Conservation (phyloP, 1,140 invertebrate genomes). For the Tetramorium parvispinum region DNA sequence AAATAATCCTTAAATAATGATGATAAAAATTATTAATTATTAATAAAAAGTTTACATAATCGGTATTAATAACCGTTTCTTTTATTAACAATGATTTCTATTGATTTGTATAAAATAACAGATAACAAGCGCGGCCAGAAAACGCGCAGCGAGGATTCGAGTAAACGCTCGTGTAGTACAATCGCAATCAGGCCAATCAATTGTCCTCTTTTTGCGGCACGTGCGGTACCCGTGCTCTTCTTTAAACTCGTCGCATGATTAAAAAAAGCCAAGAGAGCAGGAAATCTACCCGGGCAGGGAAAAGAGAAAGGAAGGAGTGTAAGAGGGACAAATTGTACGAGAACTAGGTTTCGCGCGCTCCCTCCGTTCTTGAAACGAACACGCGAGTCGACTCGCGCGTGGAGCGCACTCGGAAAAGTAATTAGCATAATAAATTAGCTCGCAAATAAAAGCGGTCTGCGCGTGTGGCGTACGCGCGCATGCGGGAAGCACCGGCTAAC, state of each 20-base stretch:
- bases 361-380: slow-evolving; percentile 14
- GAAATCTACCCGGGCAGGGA: not conserved
- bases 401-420: slow-evolving; percentile 69
- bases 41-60: not conserved
- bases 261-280: slow-evolving; percentile 17
- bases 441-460: slow-evolving; percentile 68
- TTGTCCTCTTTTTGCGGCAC: slow-evolving; percentile 10
- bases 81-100: not conserved
- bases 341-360: slow-evolving; percentile 1
- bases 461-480: slow-evolving; percentile 27
- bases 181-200: slow-evolving; percentile 49
- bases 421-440: slow-evolving; percentile 80
- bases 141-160: not conserved
- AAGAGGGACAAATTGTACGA: slow-evolving; percentile 37
- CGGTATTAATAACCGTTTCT: not conserved
- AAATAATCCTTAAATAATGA: not conserved
- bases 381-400: slow-evolving; percentile 35
- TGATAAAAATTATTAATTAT: not conserved
- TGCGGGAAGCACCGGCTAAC: slow-evolving; percentile 56
- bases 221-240: not conserved
- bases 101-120: not conserved
- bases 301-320: not conserved
- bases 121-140: not conserved
- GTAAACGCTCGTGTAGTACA: slow-evolving; percentile 11
- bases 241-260: slow-evolving; percentile 25